Evolutionary conservation across 1,140 invertebrate genomes (phyloP).

Genomic region (Capitella teleta): DNA sequence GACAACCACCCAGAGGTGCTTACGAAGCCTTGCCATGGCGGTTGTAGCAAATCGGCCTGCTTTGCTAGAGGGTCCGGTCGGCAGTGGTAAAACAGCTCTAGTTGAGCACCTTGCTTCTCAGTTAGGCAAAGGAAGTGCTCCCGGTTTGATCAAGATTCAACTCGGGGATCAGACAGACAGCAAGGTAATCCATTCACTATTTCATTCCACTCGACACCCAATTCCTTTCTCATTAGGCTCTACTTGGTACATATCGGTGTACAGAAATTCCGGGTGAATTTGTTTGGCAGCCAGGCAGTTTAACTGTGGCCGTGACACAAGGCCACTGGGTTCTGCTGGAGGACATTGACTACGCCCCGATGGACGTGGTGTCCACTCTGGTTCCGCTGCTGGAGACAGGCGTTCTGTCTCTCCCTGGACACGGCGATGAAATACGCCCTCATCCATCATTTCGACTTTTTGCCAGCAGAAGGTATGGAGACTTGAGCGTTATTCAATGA

Average conservation of each 20-base stretch:
- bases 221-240: slow-evolving; percentile 50
- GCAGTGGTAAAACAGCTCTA: slow-evolving; percentile 85
- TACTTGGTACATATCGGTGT: slow-evolving; percentile 88
- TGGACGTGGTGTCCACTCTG: slow-evolving; percentile 82
- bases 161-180: slow-evolving; percentile 96
- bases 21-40: slow-evolving; percentile 34
- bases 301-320: slow-evolving; percentile 62
- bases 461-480: slow-evolving; percentile 71
- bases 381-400: slow-evolving; percentile 73
- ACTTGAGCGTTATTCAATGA: slow-evolving; percentile 3
- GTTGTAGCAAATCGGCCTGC: slow-evolving; percentile 48
- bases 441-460: slow-evolving; percentile 77
- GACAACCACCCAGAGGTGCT: slow-evolving; percentile 24
- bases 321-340: slow-evolving; percentile 90
- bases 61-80: slow-evolving; percentile 79
- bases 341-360: slow-evolving; percentile 85
- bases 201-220: not conserved
- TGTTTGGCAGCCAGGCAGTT: slow-evolving; percentile 78
- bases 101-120: slow-evolving; percentile 74
- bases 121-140: slow-evolving; percentile 52
- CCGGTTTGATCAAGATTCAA: slow-evolving; percentile 66
- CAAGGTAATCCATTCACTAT: too few relatives aligned
- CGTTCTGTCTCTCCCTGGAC: slow-evolving; percentile 72
- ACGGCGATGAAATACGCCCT: slow-evolving; percentile 62
- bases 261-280: slow-evolving; percentile 96